These are phyloP conservation scores for Sylvicapra grimmia DNA, from an alignment of 2,113 vertebrate genomes.

Conservation along the genomic window DNA sequence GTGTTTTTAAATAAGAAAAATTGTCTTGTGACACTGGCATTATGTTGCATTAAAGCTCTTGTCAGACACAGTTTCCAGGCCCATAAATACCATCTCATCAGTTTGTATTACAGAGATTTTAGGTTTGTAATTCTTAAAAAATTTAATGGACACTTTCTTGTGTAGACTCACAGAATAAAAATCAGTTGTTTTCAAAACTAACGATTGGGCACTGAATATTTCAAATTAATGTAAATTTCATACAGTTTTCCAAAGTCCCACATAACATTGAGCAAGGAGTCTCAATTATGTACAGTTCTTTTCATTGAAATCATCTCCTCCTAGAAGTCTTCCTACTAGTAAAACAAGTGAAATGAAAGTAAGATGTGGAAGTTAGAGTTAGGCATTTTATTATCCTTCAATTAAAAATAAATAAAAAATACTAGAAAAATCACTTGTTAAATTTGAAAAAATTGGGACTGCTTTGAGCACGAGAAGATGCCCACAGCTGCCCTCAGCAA, in stretches of 20 bases:
- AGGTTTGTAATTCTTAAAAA: too few relatives aligned
- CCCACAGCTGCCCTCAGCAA: slow-evolving; percentile 65
- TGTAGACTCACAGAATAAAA: not conserved
- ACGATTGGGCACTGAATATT: not conserved
- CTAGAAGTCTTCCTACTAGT: not conserved
- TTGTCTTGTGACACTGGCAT: too few relatives aligned
- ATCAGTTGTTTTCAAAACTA: not conserved
- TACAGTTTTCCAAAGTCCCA: not conserved
- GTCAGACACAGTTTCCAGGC: too few relatives aligned
- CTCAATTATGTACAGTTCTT: not conserved
- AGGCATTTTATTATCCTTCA: not conserved
- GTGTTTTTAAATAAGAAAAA: too few relatives aligned
- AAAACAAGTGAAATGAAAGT: not conserved
- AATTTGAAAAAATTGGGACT: not conserved
- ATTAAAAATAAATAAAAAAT: too few relatives aligned
- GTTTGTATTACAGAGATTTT: too few relatives aligned
- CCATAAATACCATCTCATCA: too few relatives aligned
- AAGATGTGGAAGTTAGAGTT: not conserved
- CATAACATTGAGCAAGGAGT: not conserved
- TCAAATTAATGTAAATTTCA: not conserved
- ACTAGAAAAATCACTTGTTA: too few relatives aligned
- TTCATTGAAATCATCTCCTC: too few relatives aligned
- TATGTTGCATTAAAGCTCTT: too few relatives aligned
- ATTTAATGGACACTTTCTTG: not conserved
- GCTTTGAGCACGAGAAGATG: slow-evolving; percentile 68